Conservation (phyloP, 2,888 invertebrate genomes). For the Margaritifera margaritifera region DNA sequence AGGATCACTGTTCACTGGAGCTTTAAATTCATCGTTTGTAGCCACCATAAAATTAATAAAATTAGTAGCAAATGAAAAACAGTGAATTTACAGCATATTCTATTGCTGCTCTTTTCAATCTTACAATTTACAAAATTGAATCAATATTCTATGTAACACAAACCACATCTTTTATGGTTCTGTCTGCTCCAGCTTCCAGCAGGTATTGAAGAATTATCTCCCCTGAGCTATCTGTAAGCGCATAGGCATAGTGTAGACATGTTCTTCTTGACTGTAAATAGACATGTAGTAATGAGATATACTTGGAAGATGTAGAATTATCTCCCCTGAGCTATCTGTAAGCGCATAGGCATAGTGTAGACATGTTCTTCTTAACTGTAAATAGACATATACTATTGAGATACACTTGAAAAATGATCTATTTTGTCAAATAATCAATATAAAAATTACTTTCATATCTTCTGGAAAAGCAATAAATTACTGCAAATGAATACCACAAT, state of each 20-base stretch:
- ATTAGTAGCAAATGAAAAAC: not conserved
- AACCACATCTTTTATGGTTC: slow-evolving; percentile 45
- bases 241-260: slow-evolving; percentile 58
- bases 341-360: too few species aligned
- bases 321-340: too few species aligned
- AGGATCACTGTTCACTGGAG: too few species aligned
- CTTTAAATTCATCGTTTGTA: too few species aligned
- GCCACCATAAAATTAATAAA: too few species aligned
- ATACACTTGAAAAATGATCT: too few species aligned
- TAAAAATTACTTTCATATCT: too few species aligned
- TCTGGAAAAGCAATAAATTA: too few species aligned
- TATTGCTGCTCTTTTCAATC: too few species aligned
- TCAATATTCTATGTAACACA: slow-evolving; percentile 7
- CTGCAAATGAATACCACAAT: too few species aligned
- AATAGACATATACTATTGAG: slow-evolving; percentile 7
- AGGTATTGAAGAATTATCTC: slow-evolving; percentile 39
- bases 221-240: slow-evolving; percentile 41
- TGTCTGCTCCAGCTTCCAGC: slow-evolving; percentile 40
- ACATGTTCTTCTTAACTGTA: slow-evolving; percentile 31
- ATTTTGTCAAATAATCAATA: too few species aligned
- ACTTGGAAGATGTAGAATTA: too few species aligned
- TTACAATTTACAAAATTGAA: not conserved
- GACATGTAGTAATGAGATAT: slow-evolving; percentile 5
- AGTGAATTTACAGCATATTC: not conserved
- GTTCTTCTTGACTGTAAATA: slow-evolving; percentile 51